Base-by-base conservation (phyloP, 2,797 vertebrate genomes). In the Ibycter americanus region DNA sequence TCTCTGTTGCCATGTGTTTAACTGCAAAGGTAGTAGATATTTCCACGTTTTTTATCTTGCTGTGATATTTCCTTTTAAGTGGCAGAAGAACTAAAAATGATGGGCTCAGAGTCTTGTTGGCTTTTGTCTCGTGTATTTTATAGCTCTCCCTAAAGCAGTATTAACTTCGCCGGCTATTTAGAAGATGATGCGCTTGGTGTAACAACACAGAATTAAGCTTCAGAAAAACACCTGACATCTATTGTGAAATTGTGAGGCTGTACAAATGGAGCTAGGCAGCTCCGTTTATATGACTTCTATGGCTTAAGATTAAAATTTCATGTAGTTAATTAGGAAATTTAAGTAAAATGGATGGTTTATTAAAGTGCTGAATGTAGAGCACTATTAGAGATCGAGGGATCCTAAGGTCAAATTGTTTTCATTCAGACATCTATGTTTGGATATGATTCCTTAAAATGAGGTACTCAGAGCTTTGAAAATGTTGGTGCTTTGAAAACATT, bases 321-420 rank as follows among this genome's bases (percentile, higher is more conserved):
- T 54, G 9, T 59, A 36, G 36, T n/a, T 91, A 77, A 80, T 68
- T 62, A 47, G 14, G 40, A 62, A 80, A 71, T 40, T 12, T 44
- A 91, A 90, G 88, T 90, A 94, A 95, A 79, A 81, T n/a, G 1
- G 6, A n/a, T 88, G 15, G 12, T n/a, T 93, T 94, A 49, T 83
- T 51, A 23, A 78, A 47, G 27, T 49, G 4, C 14, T 90, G 46
- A 82, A 83, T 18, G 12, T 58, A n/a, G 38, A 38, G 12, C 23
- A 17, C 26, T 65, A 3, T 63, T 67, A 59, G 31, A 94, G 85
- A 42, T 15, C 0, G 2, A 74, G 40, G 42, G 59, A 59, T 67
- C 42, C 6, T 79, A 54, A 80, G 52, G 61, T 74, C n/a, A 89
- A 83, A 47, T 32, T 83, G 9, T 66, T 87, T 62, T 78, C 14